Evolutionary conservation across 2,113 vertebrate species (phyloP).

Genomic region (Cheilinus undulatus): DNA sequence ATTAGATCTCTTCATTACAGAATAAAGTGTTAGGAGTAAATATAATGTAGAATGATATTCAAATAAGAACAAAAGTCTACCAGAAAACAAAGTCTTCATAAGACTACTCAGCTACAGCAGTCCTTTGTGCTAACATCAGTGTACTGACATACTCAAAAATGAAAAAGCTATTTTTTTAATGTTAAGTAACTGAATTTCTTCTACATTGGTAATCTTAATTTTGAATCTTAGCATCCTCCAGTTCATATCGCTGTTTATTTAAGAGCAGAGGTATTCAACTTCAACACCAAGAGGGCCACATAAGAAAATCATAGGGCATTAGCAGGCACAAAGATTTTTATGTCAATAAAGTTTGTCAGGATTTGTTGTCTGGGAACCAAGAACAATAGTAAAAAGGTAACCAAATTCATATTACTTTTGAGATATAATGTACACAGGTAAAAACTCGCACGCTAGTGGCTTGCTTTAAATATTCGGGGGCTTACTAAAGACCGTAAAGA

Average conservation of each 20-base stretch:
- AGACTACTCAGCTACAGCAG: not conserved
- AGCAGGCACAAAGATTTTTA: too few species aligned
- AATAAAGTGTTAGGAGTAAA: not conserved
- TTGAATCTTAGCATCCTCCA: too few species aligned
- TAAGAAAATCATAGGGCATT: too few species aligned
- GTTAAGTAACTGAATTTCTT: too few species aligned
- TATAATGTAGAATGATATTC: not conserved
- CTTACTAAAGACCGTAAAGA: not conserved
- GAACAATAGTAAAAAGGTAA: not conserved
- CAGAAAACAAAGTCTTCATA: not conserved
- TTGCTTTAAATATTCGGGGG: not conserved
- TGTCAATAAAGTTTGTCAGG: not conserved
- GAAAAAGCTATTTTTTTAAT: not conserved
- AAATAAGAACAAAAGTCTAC: not conserved
- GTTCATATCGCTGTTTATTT: too few species aligned
- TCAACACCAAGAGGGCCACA: not conserved
- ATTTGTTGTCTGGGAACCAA: slow-evolving; percentile 1
- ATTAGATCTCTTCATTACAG: not conserved
- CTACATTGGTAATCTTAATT: too few species aligned
- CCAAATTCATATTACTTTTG: not conserved
- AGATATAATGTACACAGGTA: too few species aligned
- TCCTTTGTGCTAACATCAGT: not conserved
- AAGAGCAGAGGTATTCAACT: too few species aligned
- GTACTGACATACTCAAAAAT: not conserved
- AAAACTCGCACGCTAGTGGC: too few species aligned